Conservation (phyloP, 2,113 vertebrate species). For the Nothocercus julius region DNA sequence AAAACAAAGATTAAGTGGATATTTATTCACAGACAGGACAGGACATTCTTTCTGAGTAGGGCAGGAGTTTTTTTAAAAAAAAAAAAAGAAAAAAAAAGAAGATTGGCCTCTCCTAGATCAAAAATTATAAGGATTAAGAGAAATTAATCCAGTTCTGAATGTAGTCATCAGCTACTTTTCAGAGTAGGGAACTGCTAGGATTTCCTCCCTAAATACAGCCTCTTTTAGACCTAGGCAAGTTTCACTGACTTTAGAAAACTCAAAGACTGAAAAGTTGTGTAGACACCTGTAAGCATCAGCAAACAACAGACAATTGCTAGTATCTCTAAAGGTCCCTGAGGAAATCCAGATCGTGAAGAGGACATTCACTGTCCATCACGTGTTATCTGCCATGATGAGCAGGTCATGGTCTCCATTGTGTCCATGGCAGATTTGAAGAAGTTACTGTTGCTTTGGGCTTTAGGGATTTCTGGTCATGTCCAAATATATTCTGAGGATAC, state of each 20-base stretch:
- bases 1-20: background rate
- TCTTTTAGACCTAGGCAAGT: background rate
- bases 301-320: background rate
- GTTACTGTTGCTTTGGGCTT: too few relatives aligned
- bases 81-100: background rate
- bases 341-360: background rate
- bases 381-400: too few relatives aligned
- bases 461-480: too few relatives aligned
- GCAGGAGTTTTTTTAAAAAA: background rate
- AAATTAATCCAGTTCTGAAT: background rate
- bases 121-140: background rate
- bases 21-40: background rate
- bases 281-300: background rate
- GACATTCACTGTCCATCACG: too few relatives aligned
- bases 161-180: background rate
- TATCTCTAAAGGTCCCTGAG: background rate
- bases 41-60: background rate
- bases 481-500: too few relatives aligned
- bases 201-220: background rate
- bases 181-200: background rate
- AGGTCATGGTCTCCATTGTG: too few relatives aligned
- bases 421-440: too few relatives aligned
- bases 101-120: background rate
- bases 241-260: background rate
- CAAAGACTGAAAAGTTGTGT: background rate